These are phyloP conservation scores for Hirundo rustica DNA, from an alignment of 2,797 vertebrate species.

Conservation along the genomic window DNA sequence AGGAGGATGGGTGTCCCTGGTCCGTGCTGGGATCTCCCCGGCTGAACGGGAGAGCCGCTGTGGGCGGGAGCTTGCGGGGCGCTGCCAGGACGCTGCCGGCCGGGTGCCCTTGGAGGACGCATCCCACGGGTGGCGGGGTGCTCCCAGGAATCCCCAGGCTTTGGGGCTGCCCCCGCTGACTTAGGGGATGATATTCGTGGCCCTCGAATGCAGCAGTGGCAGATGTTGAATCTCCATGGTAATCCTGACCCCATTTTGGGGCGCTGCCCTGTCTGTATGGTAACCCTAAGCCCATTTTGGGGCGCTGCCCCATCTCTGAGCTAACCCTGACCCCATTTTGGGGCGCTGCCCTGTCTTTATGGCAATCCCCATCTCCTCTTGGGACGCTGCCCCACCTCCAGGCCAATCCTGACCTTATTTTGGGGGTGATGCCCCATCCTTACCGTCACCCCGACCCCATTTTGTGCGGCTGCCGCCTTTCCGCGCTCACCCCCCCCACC, in stretches of 20 bases:
- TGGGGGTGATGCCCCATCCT: neutral
- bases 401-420: neutral
- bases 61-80: neutral
- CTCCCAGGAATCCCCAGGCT: neutral
- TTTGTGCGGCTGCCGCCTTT: neutral
- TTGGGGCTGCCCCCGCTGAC: neutral
- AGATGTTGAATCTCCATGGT: neutral
- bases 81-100: neutral
- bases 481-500: no score
- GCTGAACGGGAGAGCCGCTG: no score
- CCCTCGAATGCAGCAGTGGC: neutral
- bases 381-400: neutral
- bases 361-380: neutral
- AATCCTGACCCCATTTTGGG: neutral
- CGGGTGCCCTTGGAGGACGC: neutral
- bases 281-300: neutral
- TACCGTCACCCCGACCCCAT: neutral
- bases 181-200: neutral
- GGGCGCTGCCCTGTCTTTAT: no score
- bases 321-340: neutral
- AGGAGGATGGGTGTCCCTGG: neutral
- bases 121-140: neutral
- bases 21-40: neutral
- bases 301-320: neutral
- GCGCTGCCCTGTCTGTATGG: neutral